A percentile compares a stretch with the other conserved stretches of the same genome.
Evolutionary conservation across 2,797 vertebrate species (phyloP).

Genomic region (Alauda arvensis): DNA sequence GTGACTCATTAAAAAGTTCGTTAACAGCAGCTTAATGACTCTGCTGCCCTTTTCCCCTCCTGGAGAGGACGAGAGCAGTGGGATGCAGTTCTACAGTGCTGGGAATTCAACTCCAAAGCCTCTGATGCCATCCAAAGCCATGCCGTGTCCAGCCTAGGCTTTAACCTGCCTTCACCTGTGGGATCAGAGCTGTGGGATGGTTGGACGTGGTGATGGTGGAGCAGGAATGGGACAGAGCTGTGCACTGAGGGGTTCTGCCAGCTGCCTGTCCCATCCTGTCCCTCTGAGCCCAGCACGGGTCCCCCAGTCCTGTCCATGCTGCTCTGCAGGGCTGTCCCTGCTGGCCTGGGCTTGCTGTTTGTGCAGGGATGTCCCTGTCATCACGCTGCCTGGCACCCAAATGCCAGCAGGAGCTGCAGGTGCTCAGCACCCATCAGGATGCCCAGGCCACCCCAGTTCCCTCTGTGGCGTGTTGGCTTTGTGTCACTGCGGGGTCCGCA

Average conservation of each 20-base stretch:
- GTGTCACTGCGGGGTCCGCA: background rate
- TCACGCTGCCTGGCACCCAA: background rate
- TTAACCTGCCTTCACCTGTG: background rate
- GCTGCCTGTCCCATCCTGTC: background rate
- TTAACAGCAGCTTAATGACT: constrained; percentile 13
- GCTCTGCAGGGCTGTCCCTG: background rate
- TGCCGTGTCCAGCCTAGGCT: background rate
- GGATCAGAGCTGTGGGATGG: accelerated
- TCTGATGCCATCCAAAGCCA: background rate
- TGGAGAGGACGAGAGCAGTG: background rate
- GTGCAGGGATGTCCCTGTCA: background rate
- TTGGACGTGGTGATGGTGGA: background rate
- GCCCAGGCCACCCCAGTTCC: background rate
- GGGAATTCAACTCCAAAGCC: background rate
- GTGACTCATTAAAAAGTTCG: background rate
- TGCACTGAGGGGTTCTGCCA: background rate
- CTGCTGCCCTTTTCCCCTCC: background rate
- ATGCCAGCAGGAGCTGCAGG: background rate
- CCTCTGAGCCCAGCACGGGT: accelerated
- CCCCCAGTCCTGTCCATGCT: background rate
- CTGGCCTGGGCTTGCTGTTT: background rate
- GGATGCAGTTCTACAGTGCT: background rate
- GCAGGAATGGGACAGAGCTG: background rate
- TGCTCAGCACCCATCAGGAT: background rate
- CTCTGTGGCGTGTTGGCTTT: accelerated